These are phyloP conservation scores for Piprites chloris DNA, from an alignment of 2,113 vertebrate genomes.

Conservation along the genomic window DNA sequence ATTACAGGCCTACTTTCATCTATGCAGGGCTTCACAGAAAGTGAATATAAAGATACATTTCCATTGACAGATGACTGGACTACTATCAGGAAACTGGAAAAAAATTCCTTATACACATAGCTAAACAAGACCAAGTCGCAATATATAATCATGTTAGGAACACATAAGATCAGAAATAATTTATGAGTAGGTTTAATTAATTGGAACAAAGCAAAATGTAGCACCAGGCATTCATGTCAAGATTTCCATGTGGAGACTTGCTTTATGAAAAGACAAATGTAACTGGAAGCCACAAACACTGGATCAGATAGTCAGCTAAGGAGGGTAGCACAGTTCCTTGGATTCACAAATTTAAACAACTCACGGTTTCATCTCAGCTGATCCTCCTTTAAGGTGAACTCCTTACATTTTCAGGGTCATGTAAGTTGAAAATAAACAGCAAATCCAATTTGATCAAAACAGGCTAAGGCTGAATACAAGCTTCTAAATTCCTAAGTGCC, in stretches of 20 bases:
- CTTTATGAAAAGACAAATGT: background rate
- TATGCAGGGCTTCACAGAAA: background rate
- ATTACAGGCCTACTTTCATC: background rate
- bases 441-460: background rate
- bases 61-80: background rate
- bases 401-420: background rate
- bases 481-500: background rate
- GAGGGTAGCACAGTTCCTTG: background rate
- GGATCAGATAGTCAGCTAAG: background rate
- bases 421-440: background rate
- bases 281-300: background rate
- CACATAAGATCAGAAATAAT: background rate
- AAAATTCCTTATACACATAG: background rate
- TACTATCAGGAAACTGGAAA: background rate
- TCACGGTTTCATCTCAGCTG: background rate
- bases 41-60: background rate
- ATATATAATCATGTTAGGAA: background rate
- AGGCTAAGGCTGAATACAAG: background rate
- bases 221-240: background rate
- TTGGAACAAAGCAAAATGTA: background rate
- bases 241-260: background rate
- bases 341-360: background rate
- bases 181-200: background rate
- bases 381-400: background rate
- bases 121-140: background rate